phyloP scores from a whole-genome alignment of 1,140 invertebrate genomes.

The Heliconius nattereri region DNA sequence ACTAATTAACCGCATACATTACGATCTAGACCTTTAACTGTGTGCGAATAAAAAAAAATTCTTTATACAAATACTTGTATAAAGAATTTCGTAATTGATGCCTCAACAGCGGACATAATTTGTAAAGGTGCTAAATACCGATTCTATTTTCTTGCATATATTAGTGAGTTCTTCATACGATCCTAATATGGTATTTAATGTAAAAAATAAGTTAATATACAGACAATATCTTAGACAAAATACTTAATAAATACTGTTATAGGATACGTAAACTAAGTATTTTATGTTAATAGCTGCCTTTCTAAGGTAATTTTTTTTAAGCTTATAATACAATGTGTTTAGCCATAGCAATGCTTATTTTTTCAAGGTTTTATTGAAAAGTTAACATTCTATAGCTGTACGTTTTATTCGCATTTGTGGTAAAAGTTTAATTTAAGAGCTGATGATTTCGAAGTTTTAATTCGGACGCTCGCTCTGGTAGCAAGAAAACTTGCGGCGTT shows the following conservation, averaged over 20 bases:
- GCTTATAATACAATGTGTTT: not conserved
- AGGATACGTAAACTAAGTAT: not conserved
- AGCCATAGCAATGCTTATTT: not conserved
- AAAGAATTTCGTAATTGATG: conserved; percentile 16
- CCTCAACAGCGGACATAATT: not conserved
- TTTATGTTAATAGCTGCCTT: not conserved
- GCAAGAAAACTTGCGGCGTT: no score
- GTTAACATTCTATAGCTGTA: not conserved
- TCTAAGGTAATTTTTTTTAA: not conserved
- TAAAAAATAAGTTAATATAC: not conserved
- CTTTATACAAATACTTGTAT: not conserved
- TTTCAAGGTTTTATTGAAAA: not conserved
- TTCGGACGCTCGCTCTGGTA: no score
- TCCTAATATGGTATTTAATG: not conserved
- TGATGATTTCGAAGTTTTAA: not conserved
- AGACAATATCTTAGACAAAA: not conserved
- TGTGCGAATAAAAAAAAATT: not conserved
- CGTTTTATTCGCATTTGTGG: not conserved
- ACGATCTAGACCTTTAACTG: conserved; percentile 17
- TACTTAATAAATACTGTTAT: not conserved
- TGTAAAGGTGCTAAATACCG: conserved; percentile 24
- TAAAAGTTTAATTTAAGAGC: not conserved
- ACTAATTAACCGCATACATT: not conserved
- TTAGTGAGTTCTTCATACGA: not conserved
- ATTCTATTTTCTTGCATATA: not conserved